Conservation (phyloP, 2,797 vertebrate genomes). For the Nyctalus aviator region DNA sequence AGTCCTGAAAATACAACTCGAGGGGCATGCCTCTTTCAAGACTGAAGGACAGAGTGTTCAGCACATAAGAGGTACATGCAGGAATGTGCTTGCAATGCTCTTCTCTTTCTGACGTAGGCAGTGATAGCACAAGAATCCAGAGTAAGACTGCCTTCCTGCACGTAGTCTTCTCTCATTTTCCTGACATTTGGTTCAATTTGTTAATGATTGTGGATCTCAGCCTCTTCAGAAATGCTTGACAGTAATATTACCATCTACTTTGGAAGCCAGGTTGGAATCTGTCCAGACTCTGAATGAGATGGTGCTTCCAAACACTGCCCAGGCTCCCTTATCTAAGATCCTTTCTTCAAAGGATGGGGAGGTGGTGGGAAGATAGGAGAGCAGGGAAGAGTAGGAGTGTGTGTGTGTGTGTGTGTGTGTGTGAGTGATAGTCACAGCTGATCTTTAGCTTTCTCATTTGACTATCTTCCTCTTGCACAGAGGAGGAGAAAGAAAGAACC, state of each 20-base stretch:
- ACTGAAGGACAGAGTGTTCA: neutral
- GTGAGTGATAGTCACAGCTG: neutral
- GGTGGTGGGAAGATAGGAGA: neutral
- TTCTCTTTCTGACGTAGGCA: neutral
- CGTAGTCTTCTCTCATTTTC: neutral
- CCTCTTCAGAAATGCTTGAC: conserved; percentile 44
- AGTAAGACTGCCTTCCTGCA: neutral
- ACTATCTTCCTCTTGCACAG: neutral
- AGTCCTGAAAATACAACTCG: neutral
- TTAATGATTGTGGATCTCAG: conserved; percentile 30
- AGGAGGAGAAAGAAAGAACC: neutral
- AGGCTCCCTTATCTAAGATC: conserved; percentile 15
- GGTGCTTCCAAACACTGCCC: neutral
- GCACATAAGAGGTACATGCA: neutral
- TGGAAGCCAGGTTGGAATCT: neutral
- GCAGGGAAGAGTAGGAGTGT: neutral
- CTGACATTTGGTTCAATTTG: neutral
- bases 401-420: neutral
- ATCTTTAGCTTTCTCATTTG: neutral
- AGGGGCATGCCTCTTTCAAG: neutral
- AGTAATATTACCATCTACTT: neutral
- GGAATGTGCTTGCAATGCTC: neutral
- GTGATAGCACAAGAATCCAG: neutral
- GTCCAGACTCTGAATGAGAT: neutral
- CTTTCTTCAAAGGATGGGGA: neutral